These are phyloP conservation scores for Mastacembelus armatus DNA, from an alignment of 2,797 vertebrate genomes.

Conservation along the genomic window DNA sequence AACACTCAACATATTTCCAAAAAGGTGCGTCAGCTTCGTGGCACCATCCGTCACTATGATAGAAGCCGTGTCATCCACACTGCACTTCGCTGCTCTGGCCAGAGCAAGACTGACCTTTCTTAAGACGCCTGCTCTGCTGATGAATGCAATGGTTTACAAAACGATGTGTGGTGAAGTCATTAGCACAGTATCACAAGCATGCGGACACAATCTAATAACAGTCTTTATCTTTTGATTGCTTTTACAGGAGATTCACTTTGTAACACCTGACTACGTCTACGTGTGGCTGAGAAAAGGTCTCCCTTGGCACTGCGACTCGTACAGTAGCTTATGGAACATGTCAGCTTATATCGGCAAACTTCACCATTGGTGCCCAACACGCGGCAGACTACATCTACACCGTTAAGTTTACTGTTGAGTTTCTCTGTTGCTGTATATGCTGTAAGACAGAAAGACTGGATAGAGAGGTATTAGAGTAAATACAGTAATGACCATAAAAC, in stretches of 20 bases:
- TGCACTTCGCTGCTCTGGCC: constrained; percentile 47
- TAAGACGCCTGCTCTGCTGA: constrained; percentile 73
- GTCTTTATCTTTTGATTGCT: constrained; percentile 60
- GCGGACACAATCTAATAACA: constrained; percentile 63
- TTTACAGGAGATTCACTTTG: constrained; percentile 46
- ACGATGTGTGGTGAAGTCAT: constrained; percentile 45
- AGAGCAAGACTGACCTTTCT: constrained; percentile 52
- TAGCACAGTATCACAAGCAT: constrained; percentile 62
- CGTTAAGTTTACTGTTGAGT: constrained; percentile 69
- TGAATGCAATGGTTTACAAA: constrained; percentile 53
- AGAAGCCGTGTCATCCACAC: constrained; percentile 47
- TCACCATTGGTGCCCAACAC: constrained; percentile 59
- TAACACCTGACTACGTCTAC: constrained; percentile 54
- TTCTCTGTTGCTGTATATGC: constrained; percentile 67
- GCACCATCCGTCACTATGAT: constrained; percentile 49
- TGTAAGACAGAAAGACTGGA: constrained; percentile 79
- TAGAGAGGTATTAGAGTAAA: constrained; percentile 80
- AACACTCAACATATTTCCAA: constrained; percentile 55
- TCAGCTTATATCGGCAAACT: constrained; percentile 76
- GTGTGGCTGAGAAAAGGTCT: constrained; percentile 58
- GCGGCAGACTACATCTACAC: constrained; percentile 68
- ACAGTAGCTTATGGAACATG: constrained; percentile 72
- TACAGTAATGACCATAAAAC: constrained; percentile 75
- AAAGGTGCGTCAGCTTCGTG: constrained; percentile 53
- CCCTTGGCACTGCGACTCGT: constrained; percentile 67